Evolutionary conservation across 2,797 vertebrate genomes (phyloP).

Genomic region (Centroberyx gerrardi): DNA sequence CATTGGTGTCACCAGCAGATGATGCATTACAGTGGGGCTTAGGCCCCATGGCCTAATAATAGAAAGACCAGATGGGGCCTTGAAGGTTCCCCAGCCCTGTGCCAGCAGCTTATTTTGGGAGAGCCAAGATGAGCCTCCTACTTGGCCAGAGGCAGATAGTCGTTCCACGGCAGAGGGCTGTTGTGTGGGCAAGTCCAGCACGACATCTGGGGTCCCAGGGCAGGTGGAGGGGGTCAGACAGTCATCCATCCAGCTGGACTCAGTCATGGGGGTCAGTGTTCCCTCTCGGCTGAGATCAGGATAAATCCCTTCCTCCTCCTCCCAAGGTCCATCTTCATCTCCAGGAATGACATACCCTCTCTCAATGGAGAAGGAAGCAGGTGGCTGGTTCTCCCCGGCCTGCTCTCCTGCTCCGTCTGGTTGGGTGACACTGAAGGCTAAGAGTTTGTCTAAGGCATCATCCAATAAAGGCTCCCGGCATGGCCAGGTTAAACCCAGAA

Average conservation of each 20-base stretch:
- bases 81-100: conserved; percentile 35
- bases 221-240: conserved; percentile 79
- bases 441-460: conserved; percentile 74
- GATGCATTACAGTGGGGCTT: not conserved
- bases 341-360: conserved; percentile 29
- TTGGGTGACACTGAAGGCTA: conserved; percentile 62
- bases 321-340: conserved; percentile 71
- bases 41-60: conserved; percentile 42
- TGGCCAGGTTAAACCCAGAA: conserved; percentile 70
- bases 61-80: conserved; percentile 41
- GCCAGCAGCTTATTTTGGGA: conserved; percentile 77
- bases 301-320: conserved; percentile 76
- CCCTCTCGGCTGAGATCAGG: conserved; percentile 62
- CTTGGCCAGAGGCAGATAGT: conserved; percentile 94
- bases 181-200: conserved; percentile 78
- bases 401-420: conserved; percentile 2
- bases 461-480: conserved; percentile 72
- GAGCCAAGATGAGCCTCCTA: conserved; percentile 81
- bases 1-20: not conserved
- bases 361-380: conserved; percentile 13
- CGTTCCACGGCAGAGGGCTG: conserved; percentile 86
- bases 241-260: conserved; percentile 84
- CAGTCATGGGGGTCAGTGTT: conserved; percentile 80
- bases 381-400: conserved; percentile 60
- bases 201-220: conserved; percentile 76